Evolutionary conservation across 2,888 invertebrate genomes (phyloP).

Genomic region (Meteorus cinctellus): DNA sequence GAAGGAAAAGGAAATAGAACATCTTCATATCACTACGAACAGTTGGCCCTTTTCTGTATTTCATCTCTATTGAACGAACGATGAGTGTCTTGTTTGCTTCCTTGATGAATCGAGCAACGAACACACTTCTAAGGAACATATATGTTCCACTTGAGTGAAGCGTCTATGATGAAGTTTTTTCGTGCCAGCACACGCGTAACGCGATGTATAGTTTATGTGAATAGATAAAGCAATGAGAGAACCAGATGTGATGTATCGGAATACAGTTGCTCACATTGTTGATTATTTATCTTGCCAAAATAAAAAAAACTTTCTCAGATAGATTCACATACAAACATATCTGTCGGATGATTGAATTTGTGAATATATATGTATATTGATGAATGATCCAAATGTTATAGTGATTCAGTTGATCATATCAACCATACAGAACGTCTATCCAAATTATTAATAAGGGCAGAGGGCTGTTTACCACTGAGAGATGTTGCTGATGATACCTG

Average conservation of each 20-base stretch:
- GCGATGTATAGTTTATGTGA: conserved; percentile 16
- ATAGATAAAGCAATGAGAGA: not conserved
- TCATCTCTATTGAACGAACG: conserved; percentile 29
- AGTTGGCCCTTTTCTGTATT: conserved; percentile 28
- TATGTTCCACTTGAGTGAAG: conserved; percentile 22
- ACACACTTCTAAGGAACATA: conserved; percentile 29
- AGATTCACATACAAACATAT: conserved; percentile 12
- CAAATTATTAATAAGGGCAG: conserved; percentile 22
- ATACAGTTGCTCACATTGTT: conserved; percentile 17
- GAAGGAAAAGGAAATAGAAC: conserved; percentile 11
- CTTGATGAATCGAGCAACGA: conserved; percentile 42
- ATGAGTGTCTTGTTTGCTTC: conserved; percentile 47
- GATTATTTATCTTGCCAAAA: conserved; percentile 22
- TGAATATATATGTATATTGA: conserved; percentile 1
- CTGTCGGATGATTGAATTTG: conserved; percentile 31
- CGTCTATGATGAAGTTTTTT: not conserved
- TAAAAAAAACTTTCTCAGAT: conserved; percentile 19
- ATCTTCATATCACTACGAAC: conserved; percentile 24
- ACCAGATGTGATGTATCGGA: not conserved
- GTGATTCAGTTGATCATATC: conserved; percentile 17
- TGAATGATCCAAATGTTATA: not conserved
- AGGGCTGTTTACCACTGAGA: not conserved
- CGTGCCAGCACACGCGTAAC: not conserved
- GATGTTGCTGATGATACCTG: conserved; percentile 32
- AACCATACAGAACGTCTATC: conserved; percentile 25